These are phyloP conservation scores for Caenorhabditis sinica DNA, from an alignment of 2,888 invertebrate species.

Conservation along the genomic window DNA sequence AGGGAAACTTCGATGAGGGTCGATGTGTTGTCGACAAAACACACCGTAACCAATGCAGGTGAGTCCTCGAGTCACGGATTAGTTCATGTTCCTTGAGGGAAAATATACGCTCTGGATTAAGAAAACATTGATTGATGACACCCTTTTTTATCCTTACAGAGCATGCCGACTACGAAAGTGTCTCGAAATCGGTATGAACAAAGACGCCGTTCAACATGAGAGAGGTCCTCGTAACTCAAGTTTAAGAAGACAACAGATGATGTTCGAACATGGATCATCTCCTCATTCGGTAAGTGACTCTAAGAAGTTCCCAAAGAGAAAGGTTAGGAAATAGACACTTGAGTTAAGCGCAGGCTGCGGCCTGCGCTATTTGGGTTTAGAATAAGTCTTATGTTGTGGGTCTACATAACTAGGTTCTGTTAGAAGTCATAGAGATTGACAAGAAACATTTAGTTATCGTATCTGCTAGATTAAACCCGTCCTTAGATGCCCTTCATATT, in stretches of 20 bases:
- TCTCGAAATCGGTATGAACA: conserved; percentile 94
- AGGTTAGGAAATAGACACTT: too few relatives aligned
- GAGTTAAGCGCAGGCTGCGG: not conserved
- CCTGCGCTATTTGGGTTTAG: too few relatives aligned
- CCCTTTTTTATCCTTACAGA: conserved; percentile 84
- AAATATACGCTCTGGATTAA: not conserved
- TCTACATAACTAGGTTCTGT: too few relatives aligned
- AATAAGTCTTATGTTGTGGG: too few relatives aligned
- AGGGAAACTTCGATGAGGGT: conserved; percentile 87
- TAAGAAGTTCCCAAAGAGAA: not conserved
- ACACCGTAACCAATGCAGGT: conserved; percentile 93
- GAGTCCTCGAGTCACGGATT: conserved; percentile 31
- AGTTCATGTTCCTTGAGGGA: not conserved
- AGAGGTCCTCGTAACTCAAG: conserved; percentile 92
- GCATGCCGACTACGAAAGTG: conserved; percentile 95
- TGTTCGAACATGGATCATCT: conserved; percentile 58
- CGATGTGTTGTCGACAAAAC: conserved; percentile 95
- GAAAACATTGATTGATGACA: conserved; percentile 28
- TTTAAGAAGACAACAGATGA: conserved; percentile 88
- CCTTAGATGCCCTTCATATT: too few relatives aligned
- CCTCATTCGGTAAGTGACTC: conserved; percentile 64
- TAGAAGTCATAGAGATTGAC: too few relatives aligned
- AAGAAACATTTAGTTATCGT: too few relatives aligned
- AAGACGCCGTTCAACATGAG: conserved; percentile 96
- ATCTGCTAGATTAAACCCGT: too few relatives aligned